Evolutionary conservation across 2,888 invertebrate species (phyloP).

Genomic region (Hirtodrosophila duncani): DNA sequence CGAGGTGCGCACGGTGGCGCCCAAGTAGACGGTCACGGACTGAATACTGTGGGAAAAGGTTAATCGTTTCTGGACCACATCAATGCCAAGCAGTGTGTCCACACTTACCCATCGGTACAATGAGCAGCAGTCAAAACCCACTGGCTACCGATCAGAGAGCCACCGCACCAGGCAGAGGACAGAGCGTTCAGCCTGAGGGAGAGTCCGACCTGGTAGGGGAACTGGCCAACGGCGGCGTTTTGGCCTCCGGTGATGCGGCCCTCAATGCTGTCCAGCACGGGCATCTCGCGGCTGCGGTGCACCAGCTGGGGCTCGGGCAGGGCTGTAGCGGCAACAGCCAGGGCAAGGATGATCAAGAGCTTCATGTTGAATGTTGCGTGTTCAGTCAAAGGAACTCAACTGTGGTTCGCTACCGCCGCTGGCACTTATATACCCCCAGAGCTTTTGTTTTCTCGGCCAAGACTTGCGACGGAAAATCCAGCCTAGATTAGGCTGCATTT

Average conservation of each 20-base stretch:
- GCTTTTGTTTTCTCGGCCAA: background rate
- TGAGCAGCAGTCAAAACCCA: conserved; percentile 67
- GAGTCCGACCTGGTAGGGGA: conserved; percentile 66
- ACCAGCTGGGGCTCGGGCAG: conserved; percentile 42
- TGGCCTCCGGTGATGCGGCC: conserved; percentile 54
- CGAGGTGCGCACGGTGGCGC: conserved; percentile 61
- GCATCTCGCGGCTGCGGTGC: conserved; percentile 42
- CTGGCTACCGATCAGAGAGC: conserved; percentile 43
- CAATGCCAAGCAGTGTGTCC: background rate
- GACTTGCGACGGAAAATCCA: background rate
- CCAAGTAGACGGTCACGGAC: conserved; percentile 56
- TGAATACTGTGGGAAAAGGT: conserved; percentile 31
- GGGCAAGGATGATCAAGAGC: conserved; percentile 58
- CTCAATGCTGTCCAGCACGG: conserved; percentile 43
- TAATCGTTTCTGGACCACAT: background rate
- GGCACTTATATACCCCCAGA: conserved; percentile 38
- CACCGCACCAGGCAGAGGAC: conserved; percentile 58
- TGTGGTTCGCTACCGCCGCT: conserved; percentile 6
- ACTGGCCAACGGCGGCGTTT: conserved; percentile 42
- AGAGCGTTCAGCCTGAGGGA: conserved; percentile 25
- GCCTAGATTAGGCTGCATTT: conserved; percentile 22
- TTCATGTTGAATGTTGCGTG: conserved; percentile 58
- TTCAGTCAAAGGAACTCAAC: conserved; percentile 45
- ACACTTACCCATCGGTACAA: conserved; percentile 58
- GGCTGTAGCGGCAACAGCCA: conserved; percentile 59